These are phyloP conservation scores for Zoanthus sociatus DNA, from an alignment of 92 coral and sea anemone species.

Conservation along the genomic window DNA sequence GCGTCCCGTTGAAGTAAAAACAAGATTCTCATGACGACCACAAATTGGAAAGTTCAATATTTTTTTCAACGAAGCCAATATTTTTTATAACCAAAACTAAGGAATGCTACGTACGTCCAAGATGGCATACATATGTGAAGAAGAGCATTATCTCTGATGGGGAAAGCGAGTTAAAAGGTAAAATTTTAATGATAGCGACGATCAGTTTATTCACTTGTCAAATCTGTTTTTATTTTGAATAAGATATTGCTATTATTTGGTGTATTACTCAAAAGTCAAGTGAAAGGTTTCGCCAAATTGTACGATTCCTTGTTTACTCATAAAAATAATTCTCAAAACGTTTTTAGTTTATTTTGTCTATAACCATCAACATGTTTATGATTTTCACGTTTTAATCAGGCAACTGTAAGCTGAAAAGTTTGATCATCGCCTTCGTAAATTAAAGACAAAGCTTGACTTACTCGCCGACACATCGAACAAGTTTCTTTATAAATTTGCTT, in stretches of 20 bases:
- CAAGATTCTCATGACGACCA: constrained; percentile 11
- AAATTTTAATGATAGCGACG: background rate
- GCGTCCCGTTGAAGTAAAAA: constrained; percentile 9
- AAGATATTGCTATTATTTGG: background rate
- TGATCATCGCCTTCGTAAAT: too few species aligned
- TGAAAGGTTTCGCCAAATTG: background rate
- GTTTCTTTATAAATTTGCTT: too few species aligned
- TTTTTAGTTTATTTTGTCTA: too few species aligned
- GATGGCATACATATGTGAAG: background rate
- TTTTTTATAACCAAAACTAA: constrained; percentile 1
- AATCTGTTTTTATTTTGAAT: background rate
- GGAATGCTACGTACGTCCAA: background rate
- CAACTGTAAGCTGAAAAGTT: too few species aligned
- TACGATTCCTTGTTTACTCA: background rate
- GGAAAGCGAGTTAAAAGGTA: background rate
- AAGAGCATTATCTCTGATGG: background rate
- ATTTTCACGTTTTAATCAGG: too few species aligned
- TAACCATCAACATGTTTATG: too few species aligned
- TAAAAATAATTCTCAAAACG: background rate
- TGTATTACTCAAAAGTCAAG: constrained; percentile 10
- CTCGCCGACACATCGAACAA: too few species aligned
- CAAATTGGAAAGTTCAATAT: constrained; percentile 47
- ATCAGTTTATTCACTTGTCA: constrained; percentile 3
- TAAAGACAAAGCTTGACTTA: too few species aligned
- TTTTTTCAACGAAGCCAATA: constrained; percentile 9